These are phyloP conservation scores for Folsomia candida DNA, from an alignment of 2,888 invertebrate genomes.

Conservation along the genomic window DNA sequence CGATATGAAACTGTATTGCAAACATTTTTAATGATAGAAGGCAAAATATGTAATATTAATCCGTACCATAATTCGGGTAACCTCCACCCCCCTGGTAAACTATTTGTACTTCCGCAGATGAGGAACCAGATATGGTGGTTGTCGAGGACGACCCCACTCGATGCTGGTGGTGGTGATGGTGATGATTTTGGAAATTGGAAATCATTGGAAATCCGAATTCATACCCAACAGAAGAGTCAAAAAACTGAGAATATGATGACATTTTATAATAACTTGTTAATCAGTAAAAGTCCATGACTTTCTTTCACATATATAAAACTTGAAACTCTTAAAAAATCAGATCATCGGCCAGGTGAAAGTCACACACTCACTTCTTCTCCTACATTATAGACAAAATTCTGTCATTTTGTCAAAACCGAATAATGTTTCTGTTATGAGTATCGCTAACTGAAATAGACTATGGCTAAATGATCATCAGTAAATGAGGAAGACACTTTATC, in stretches of 20 bases:
- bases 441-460: no score
- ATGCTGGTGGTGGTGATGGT: background rate
- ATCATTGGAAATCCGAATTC: conserved; percentile 34
- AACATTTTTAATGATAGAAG: background rate
- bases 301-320: background rate
- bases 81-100: background rate
- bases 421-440: no score
- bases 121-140: background rate
- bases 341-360: background rate
- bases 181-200: background rate
- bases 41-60: background rate
- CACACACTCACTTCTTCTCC: background rate
- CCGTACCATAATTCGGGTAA: background rate
- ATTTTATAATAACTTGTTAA: conserved; percentile 27
- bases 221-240: conserved; percentile 39
- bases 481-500: background rate
- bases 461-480: background rate
- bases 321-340: background rate
- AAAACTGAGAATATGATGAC: conserved; percentile 43
- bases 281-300: background rate
- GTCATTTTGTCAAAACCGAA: no score
- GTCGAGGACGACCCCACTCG: background rate
- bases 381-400: background rate
- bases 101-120: background rate
- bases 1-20: no score